Percentiles rank a stretch among this genome's conserved stretches.
These are phyloP conservation scores for Drosophila demipolita DNA, from an alignment of 2,888 invertebrate genomes.

Conservation along the genomic window DNA sequence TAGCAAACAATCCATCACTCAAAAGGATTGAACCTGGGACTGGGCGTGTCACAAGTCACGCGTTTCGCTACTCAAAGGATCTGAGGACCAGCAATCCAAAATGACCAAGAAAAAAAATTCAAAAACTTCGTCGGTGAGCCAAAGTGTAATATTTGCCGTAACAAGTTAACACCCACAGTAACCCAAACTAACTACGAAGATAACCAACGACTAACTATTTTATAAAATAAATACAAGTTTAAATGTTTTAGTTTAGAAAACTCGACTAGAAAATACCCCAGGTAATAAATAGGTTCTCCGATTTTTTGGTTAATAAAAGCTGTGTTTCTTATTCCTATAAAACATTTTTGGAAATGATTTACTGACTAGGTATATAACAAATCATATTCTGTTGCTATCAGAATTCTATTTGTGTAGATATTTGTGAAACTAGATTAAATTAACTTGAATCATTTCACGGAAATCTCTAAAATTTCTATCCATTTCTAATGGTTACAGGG, in stretches of 20 bases:
- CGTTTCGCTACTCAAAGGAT: slow-evolving; percentile 21
- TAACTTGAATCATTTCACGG: not conserved
- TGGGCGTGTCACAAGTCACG: slow-evolving; percentile 35
- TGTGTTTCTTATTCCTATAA: not conserved
- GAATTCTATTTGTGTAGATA: not conserved
- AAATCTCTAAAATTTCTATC: not conserved
- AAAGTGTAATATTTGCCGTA: slow-evolving; percentile 48
- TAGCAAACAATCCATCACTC: slow-evolving; percentile 35
- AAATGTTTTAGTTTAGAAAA: not conserved
- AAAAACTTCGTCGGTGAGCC: slow-evolving; percentile 1
- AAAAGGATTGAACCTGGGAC: slow-evolving; percentile 15
- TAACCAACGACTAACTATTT: slow-evolving; percentile 31
- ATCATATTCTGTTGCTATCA: not conserved
- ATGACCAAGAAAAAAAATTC: slow-evolving; percentile 10
- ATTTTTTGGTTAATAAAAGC: not conserved
- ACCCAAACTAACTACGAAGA: slow-evolving; percentile 33
- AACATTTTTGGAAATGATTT: no score
- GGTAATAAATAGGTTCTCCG: not conserved
- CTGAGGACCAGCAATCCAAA: slow-evolving; percentile 15
- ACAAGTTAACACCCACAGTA: slow-evolving; percentile 59
- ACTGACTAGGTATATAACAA: no score
- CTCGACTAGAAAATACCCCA: not conserved
- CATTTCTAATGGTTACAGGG: not conserved
- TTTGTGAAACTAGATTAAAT: not conserved
- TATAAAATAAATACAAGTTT: slow-evolving; percentile 10